Evolutionary conservation across 2,888 invertebrate species (phyloP).

Genomic region (Agrotis puta): DNA sequence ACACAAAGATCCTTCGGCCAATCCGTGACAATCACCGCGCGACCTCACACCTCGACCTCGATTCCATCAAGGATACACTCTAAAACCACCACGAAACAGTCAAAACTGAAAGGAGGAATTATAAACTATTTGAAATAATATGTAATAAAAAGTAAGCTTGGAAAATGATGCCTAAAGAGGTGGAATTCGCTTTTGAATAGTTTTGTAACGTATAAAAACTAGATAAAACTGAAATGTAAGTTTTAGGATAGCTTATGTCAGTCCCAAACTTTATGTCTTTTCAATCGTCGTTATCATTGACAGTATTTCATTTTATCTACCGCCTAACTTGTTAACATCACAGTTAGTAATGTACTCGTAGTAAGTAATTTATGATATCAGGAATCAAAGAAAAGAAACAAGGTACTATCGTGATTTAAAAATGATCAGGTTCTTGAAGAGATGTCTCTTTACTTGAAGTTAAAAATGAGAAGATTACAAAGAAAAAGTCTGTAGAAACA

Average conservation of each 20-base stretch:
- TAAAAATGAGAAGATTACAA: conserved; percentile 39
- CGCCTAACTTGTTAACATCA: no score
- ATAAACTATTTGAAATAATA: no score
- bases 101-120: background rate
- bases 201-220: no score
- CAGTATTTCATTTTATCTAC: background rate
- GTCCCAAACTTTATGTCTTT: background rate
- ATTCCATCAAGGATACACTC: conserved; percentile 36
- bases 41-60: conserved; percentile 47
- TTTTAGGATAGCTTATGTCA: background rate
- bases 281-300: background rate
- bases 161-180: no score
- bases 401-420: background rate
- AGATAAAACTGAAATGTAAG: background rate
- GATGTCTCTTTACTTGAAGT: background rate
- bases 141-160: no score
- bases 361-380: background rate
- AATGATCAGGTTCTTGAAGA: conserved; percentile 6
- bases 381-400: background rate
- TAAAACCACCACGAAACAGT: background rate
- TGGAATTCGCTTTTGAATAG: no score
- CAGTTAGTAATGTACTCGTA: no score
- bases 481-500: conserved; percentile 31
- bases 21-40: conserved; percentile 52
- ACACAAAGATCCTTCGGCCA: conserved; percentile 47